A percentile compares a stretch with the other conserved stretches of the same genome.
Conservation (phyloP, 2,888 invertebrate genomes). For the Idaea straminata region DNA sequence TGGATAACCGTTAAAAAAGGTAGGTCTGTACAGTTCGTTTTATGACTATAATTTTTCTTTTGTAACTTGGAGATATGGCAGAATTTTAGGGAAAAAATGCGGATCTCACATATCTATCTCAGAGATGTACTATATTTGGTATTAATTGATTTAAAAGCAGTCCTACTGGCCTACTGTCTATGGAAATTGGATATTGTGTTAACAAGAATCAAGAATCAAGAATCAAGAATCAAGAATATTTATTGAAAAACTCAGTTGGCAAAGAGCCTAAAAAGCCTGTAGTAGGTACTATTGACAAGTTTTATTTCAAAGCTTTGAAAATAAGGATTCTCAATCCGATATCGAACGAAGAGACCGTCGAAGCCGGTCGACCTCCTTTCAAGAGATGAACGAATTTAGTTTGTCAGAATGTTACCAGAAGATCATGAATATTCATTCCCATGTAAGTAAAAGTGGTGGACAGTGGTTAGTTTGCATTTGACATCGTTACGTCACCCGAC, state of each 20-base stretch:
- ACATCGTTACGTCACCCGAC: constrained; percentile 27
- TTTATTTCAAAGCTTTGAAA: background rate
- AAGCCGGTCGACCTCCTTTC: constrained; percentile 2
- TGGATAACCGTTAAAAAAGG: background rate
- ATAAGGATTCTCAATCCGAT: background rate
- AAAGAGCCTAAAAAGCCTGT: background rate
- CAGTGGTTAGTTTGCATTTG: constrained; percentile 19
- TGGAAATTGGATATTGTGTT: background rate
- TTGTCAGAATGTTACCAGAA: constrained; percentile 5
- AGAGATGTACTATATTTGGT: background rate
- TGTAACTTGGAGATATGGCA: background rate
- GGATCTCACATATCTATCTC: background rate
- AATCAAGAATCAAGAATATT: no score
- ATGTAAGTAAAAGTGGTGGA: constrained; percentile 18
- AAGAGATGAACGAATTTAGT: background rate
- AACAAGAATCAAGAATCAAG: no score
- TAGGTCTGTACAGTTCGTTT: background rate
- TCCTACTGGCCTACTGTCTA: background rate
- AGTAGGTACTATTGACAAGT: background rate
- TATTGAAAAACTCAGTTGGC: no score
- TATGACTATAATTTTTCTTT: background rate
- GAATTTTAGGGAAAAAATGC: background rate
- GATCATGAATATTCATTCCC: constrained; percentile 15
- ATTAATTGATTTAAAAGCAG: background rate
- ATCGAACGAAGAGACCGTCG: background rate